Percentiles rank a stretch among this genome's conserved stretches.
Conservation (phyloP, 2,888 invertebrate species). For the Cosmorhoe ocellata region DNA sequence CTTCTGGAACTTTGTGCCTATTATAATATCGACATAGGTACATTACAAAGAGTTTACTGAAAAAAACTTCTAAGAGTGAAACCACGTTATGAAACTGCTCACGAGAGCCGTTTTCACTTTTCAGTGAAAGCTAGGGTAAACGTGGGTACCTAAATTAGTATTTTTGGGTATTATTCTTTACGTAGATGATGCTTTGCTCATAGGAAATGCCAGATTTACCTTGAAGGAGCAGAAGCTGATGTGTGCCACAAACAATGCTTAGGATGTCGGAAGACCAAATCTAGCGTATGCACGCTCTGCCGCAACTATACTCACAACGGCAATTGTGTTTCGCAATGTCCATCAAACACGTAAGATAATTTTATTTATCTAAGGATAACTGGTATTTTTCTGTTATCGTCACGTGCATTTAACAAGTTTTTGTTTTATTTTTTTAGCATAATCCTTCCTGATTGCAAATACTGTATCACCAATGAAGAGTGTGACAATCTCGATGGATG, state of each 20-base stretch:
- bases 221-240: slow-evolving; percentile 62
- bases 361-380: neutral
- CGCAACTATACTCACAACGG: slow-evolving; percentile 79
- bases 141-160: too few species aligned
- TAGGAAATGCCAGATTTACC: slow-evolving; percentile 78
- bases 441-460: slow-evolving; percentile 76
- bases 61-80: too few species aligned
- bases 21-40: too few species aligned
- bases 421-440: slow-evolving; percentile 56
- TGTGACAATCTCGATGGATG: slow-evolving; percentile 83
- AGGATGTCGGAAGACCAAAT: slow-evolving; percentile 86
- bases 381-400: too few species aligned
- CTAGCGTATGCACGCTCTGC: slow-evolving; percentile 86
- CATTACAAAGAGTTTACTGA: too few species aligned
- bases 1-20: too few species aligned
- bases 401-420: neutral
- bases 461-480: slow-evolving; percentile 87
- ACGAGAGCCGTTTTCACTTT: too few species aligned
- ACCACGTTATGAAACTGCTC: too few species aligned
- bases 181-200: slow-evolving; percentile 18
- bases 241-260: slow-evolving; percentile 89
- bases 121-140: too few species aligned
- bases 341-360: slow-evolving; percentile 84
- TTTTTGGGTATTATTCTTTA: too few species aligned
- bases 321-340: slow-evolving; percentile 85